Conservation (phyloP, 2,113 vertebrate genomes). For the Pteruthius melanotis region DNA sequence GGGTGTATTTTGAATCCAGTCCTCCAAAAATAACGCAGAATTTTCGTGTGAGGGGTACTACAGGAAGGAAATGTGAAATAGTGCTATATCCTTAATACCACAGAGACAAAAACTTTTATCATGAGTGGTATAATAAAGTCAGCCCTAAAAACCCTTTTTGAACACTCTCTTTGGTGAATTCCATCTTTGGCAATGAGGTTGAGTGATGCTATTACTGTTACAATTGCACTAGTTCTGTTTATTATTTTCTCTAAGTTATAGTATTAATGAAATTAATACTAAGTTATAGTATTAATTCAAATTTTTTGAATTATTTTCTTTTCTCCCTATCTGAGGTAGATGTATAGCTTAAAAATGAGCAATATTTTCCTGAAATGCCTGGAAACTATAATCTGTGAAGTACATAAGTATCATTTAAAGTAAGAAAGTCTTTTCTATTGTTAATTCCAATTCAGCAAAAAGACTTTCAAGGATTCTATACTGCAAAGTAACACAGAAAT, state of each 20-base stretch:
- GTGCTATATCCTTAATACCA: background rate
- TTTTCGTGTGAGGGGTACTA: background rate
- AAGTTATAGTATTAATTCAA: background rate
- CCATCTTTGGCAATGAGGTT: background rate
- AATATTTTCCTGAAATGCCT: background rate
- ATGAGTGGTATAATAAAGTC: background rate
- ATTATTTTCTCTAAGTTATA: background rate
- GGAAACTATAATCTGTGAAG: slow-evolving; percentile 13
- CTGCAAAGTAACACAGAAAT: background rate
- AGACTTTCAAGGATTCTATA: background rate
- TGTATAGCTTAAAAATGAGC: background rate
- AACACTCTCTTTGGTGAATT: background rate
- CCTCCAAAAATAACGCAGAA: background rate
- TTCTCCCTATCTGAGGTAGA: background rate
- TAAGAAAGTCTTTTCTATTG: background rate
- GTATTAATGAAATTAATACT: background rate
- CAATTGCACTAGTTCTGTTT: background rate
- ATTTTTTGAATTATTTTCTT: background rate
- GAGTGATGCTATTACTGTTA: background rate
- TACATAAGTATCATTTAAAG: background rate
- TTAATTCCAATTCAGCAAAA: background rate
- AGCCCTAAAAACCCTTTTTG: background rate
- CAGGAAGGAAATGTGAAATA: background rate
- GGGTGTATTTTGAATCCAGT: background rate
- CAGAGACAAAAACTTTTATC: background rate